Evolutionary conservation across 2,113 vertebrate species (phyloP), one percentile per base, ranked within the genome.

Genomic region (Sinocyclocheilus rhinocerous): DNA sequence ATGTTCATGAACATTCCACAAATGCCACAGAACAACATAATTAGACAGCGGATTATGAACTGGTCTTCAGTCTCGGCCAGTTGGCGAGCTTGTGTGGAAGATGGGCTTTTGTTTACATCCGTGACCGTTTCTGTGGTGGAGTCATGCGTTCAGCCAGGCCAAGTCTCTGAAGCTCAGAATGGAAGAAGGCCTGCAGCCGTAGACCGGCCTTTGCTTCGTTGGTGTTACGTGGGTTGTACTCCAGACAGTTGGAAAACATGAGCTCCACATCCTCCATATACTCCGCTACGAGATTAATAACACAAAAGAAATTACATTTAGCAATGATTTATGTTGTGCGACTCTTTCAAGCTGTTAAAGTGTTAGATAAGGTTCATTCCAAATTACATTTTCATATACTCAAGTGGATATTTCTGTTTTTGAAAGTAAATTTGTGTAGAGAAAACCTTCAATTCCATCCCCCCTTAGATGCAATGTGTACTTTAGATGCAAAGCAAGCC

Each of bases 161-260:
- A 63, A 98, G 96, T 79, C 95, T 96, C 88, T 94, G 90, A 89
- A 97, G 96, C 91, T 97, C 96, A 48, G 94, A 92, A 88, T 95
- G 95, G 92, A 99, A 99, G 94, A 97, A 99, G 29, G 95, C 94
- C 87, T 99, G 97, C 88, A 99, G 97, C 57, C 97, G 94, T 2
- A 90, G 91, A 39, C 97, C 98, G 69, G 98, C 97, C 92, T 97
- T 98, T 10, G 97, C 97, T 92, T 99, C 98, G 33, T 95, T 97
- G 57, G 97, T 99, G 91, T 95, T 96, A 12, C 96, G 96, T 85
- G 97, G 95, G 87, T 99, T 99, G 89, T 99, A 99, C 84, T 97
- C 97, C 77, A 99, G 96, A 92, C 98, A 99, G 95, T 99, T 99
- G 0, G 96, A 95, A 95, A 99, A 99, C 98, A 99, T 99, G 92